Evolutionary conservation across 2,113 vertebrate genomes (phyloP), one percentile per base, ranked within the genome.

Genomic region (Tichodroma muraria): DNA sequence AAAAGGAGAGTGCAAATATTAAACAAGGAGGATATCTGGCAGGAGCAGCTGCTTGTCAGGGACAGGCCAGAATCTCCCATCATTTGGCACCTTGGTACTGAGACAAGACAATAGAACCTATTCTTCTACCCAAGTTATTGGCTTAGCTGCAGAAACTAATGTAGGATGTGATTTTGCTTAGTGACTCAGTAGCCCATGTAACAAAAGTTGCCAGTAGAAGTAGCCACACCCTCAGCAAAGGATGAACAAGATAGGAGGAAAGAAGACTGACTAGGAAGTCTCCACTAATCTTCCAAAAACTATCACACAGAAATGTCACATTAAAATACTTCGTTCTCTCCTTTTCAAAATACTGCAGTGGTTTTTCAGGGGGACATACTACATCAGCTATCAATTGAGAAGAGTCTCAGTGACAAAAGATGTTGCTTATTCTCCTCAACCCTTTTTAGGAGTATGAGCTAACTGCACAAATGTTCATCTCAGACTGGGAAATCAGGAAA

Each of bases 1-100:
- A 79, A 91, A 93, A 79, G 64, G 6, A 92, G 83, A 89, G 44
- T 45, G 49, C 37, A 92, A 95, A 95, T 54, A 85, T 22, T 47
- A 45, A 60, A 8, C 1, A 11, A 0, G 3, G 57, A 81, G 15
- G 17, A 21, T 52, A 78, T 52, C 68, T 61, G 80, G 40, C 56
- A 77, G 64, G 38, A 90, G 24, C 8, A 75, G 52, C 24, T 52
- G 47, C 15, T 38, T 66, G 42, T n/a, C n/a, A 71, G n/a, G 38
- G 52, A 84, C 1, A 1, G 60, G 47, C 27, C 64, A 86, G 47
- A 80, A 71, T 69, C 38, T 78, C 65, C 35, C 31, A 87, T 52
- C 49, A 37, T 72, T 85, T 81, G n/a, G 31, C n/a, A 75, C 37
- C 16, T 52, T 42, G 33, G 18, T 84, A 64, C 28, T 16, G 10